Base-by-base conservation (phyloP, 2,797 vertebrate species). In the Acomys russatus region DNA sequence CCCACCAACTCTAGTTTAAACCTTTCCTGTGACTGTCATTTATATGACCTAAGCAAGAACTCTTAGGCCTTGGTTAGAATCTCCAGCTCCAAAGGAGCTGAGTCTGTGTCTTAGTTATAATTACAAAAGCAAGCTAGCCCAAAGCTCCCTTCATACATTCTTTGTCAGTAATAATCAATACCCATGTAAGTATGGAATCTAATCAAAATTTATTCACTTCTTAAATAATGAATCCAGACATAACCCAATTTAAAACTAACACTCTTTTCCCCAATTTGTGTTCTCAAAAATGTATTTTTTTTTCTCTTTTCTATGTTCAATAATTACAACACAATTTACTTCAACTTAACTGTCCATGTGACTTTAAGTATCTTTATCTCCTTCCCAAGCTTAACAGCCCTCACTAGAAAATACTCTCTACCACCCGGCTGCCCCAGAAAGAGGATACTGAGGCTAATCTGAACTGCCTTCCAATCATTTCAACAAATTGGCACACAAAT, bases 401-500 rank as follows among this genome's bases (percentile, higher is more conserved):
- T 74, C 77, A 90, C 66, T 61, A 83, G 85, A 96, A 92, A 30
- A 73, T 82, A 85, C 20, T 83, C 66, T 64, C 96, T 85, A 73
- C 88, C 97, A 93, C 78, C 35, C 59, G 90, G 63, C 77, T 4
- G 17, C 23, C 90, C 54, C 71, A 91, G 90, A 94, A 98, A 98
- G 98, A 98, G 97, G 98, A 98, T 98, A 98, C 98, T 94, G 97
- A 96, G 97, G 87, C 97, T 98, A 98, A 98, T 97, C 95, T 98
- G 97, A 98, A 98, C 98, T 92, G 97, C 98, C 98, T 98, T 82
- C 88, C 87, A 76, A 98, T 86, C 94, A 98, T 98, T 98, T 98
- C 95, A 97, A 98, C 96, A 98, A 98, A 98, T 96, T 98, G 98
- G 98, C 98, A 98, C 98, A 98, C 92, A 98, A 97, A 97, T 93